Conservation (phyloP, 2,888 invertebrate species). For the Pollenia angustigena region DNA sequence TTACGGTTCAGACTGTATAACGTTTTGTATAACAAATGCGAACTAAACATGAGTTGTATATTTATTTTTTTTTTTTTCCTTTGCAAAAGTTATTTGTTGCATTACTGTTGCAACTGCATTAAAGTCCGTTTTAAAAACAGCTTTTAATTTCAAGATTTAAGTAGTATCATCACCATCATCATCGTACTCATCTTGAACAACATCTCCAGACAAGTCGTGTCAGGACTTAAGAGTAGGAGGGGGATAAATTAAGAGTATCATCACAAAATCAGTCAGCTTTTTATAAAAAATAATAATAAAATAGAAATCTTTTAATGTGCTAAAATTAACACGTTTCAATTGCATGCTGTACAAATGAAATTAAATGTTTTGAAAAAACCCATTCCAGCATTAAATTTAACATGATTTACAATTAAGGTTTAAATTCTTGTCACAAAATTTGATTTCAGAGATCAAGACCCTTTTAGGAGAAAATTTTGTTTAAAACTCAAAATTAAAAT, state of each 20-base stretch:
- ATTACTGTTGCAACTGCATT: neutral
- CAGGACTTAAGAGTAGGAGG: constrained; percentile 37
- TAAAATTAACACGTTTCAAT: constrained; percentile 69
- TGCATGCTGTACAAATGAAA: constrained; percentile 44
- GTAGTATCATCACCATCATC: constrained; percentile 53
- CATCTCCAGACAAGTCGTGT: constrained; percentile 63
- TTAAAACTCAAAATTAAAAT: constrained; percentile 26
- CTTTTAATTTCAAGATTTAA: constrained; percentile 64
- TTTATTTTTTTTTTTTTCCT: constrained; percentile 24
- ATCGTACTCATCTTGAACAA: constrained; percentile 30
- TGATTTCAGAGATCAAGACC: constrained; percentile 29
- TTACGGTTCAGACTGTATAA: constrained; percentile 55
- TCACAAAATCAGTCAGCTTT: constrained; percentile 33
- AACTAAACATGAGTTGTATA: constrained; percentile 71
- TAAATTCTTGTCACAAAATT: constrained; percentile 2
- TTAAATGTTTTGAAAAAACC: constrained; percentile 10
- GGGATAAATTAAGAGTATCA: constrained; percentile 47
- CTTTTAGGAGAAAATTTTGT: neutral
- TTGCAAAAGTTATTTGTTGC: neutral
- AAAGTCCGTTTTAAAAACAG: constrained; percentile 39
- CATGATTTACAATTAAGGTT: neutral
- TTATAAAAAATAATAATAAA: neutral
- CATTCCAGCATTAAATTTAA: neutral
- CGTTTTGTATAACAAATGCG: constrained; percentile 71
- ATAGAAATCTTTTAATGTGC: constrained; percentile 59